Evolutionary conservation across 1,140 invertebrate species (phyloP).

Genomic region (Trachymyrmex septentrionalis): DNA sequence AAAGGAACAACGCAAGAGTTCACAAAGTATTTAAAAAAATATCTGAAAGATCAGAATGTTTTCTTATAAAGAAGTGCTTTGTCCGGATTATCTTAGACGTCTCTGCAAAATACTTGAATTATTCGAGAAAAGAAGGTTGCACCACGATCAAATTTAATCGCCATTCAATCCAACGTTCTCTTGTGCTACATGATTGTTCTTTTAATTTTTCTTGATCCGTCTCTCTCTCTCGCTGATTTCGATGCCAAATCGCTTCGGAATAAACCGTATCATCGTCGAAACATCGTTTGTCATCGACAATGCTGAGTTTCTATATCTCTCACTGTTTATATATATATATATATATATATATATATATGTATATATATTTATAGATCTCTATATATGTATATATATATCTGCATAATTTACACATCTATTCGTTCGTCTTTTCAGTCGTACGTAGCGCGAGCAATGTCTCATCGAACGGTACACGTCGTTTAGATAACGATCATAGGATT

Average conservation of each 20-base stretch:
- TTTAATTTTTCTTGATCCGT: neutral
- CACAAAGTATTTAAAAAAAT: neutral
- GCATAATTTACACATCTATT: conserved; percentile 70
- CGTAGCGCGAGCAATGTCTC: conserved; percentile 66
- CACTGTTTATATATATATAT: conserved; percentile 68
- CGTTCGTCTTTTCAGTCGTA: conserved; percentile 60
- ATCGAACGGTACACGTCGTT: conserved; percentile 38
- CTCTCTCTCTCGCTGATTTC: conserved; percentile 55
- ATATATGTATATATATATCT: conserved; percentile 70
- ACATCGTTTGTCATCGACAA: conserved; percentile 51
- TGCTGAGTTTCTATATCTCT: conserved; percentile 44
- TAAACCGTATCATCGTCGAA: conserved; percentile 44
- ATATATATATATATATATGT: conserved; percentile 62
- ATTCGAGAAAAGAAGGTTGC: neutral
- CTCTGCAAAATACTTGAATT: neutral
- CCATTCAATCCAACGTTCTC: conserved; percentile 21
- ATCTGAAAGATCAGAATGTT: neutral
- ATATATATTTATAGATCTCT: conserved; percentile 64
- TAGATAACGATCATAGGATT: conserved; percentile 26
- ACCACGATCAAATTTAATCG: neutral
- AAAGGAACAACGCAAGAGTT: neutral
- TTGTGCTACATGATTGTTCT: neutral
- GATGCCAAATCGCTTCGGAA: conserved; percentile 60
- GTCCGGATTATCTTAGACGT: neutral
- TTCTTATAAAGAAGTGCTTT: neutral